These are phyloP conservation scores for Coilia nasus DNA, from an alignment of 2,797 vertebrate genomes.

Conservation along the genomic window DNA sequence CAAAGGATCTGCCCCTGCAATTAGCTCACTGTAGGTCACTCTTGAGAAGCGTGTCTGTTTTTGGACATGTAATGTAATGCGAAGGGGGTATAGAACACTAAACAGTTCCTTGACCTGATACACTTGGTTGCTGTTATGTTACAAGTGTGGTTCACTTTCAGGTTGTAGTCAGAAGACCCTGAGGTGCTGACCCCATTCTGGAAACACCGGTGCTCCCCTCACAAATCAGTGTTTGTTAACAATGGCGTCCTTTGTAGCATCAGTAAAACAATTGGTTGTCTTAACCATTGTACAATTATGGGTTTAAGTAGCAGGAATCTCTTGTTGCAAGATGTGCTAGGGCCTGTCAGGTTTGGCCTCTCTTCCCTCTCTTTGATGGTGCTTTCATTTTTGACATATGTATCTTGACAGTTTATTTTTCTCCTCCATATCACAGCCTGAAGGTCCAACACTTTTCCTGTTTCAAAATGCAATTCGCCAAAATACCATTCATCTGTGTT, in stretches of 20 bases:
- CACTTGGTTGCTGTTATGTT: not conserved
- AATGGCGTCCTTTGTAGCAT: not conserved
- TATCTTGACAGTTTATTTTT: not conserved
- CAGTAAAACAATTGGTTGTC: not conserved
- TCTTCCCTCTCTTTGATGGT: not conserved
- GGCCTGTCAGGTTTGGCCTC: not conserved
- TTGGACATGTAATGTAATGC: too few species aligned
- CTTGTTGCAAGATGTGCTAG: not conserved
- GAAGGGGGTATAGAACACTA: not conserved
- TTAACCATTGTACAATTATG: not conserved
- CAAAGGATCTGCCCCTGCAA: too few species aligned
- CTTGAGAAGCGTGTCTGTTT: too few species aligned
- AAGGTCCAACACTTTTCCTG: not conserved
- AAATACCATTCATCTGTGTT: not conserved
- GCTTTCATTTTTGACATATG: not conserved
- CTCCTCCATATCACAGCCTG: not conserved
- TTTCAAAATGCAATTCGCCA: not conserved
- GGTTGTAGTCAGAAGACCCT: not conserved
- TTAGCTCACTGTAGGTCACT: too few species aligned
- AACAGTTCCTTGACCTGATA: not conserved
- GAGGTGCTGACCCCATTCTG: not conserved
- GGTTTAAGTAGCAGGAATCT: not conserved
- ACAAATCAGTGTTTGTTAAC: not conserved
- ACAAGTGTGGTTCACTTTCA: not conserved
- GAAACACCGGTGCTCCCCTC: not conserved